These are phyloP conservation scores for Drosophila mojavensis DNA, from an alignment of 1,140 invertebrate genomes.

Conservation along the genomic window DNA sequence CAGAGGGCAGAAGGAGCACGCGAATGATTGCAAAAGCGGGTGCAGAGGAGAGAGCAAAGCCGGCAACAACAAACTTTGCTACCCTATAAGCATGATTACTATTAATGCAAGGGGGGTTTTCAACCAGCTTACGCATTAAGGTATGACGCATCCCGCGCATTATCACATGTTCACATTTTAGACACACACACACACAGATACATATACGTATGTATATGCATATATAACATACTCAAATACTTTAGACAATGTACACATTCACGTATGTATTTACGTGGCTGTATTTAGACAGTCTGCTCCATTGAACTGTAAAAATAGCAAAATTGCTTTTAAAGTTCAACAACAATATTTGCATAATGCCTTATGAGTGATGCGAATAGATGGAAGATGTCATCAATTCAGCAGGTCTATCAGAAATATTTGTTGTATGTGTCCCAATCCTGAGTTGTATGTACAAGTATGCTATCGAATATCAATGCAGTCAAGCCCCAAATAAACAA, in stretches of 20 bases:
- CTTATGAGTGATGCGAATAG: not conserved
- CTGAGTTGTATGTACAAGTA: not conserved
- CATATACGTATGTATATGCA: no score
- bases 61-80: slow-evolving; percentile 18
- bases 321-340: not conserved
- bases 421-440: not conserved
- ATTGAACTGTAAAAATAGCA: slow-evolving; percentile 8
- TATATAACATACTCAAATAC: no score
- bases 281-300: not conserved
- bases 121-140: not conserved
- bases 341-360: not conserved
- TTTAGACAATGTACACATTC: no score
- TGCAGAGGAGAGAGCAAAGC: not conserved
- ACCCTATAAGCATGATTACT: slow-evolving; percentile 20
- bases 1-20: not conserved
- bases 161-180: not conserved
- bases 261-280: not conserved
- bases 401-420: no score
- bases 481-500: no score
- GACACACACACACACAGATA: not conserved
- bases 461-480: not conserved
- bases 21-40: not conserved
- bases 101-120: slow-evolving; percentile 1
- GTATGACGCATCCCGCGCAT: not conserved
- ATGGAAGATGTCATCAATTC: not conserved